Conservation (phyloP, 2,888 invertebrate species). For the Agrochola lychnidis region DNA sequence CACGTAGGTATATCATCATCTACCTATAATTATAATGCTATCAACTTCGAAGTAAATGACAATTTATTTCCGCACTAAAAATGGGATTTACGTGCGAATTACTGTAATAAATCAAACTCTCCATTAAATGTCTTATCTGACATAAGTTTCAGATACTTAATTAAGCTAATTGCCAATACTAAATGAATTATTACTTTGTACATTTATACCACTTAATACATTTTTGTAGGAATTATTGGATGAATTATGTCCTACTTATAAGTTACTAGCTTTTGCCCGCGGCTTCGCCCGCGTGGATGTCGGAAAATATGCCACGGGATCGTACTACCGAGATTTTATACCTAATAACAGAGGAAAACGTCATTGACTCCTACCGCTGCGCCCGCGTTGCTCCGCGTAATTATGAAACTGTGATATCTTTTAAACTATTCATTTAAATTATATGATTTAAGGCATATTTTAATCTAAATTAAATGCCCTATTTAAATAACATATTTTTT, state of each 20-base stretch:
- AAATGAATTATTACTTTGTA: not conserved
- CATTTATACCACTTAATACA: not conserved
- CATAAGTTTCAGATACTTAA: constrained; percentile 9
- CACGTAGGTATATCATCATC: not conserved
- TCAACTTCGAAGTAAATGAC: not conserved
- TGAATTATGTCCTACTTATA: not conserved
- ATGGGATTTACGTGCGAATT: not conserved
- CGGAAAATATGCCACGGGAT: no score
- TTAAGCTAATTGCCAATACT: constrained; percentile 7
- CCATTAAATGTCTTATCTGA: not conserved
- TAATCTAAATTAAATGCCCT: no score
- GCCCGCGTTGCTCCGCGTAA: no score
- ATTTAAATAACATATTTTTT: no score
- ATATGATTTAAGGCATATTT: no score
- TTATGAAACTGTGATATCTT: no score
- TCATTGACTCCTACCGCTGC: no score
- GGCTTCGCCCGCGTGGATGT: no score
- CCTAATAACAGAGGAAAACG: no score
- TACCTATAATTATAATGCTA: not conserved
- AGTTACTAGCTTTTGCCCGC: no score
- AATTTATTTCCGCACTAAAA: not conserved
- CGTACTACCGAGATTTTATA: no score
- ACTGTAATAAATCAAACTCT: not conserved
- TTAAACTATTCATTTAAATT: no score
- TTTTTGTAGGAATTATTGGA: not conserved